Evolutionary conservation across 2,113 vertebrate species (phyloP), one percentile per base, ranked within the genome.

Genomic region (Pantherophis guttatus): DNA sequence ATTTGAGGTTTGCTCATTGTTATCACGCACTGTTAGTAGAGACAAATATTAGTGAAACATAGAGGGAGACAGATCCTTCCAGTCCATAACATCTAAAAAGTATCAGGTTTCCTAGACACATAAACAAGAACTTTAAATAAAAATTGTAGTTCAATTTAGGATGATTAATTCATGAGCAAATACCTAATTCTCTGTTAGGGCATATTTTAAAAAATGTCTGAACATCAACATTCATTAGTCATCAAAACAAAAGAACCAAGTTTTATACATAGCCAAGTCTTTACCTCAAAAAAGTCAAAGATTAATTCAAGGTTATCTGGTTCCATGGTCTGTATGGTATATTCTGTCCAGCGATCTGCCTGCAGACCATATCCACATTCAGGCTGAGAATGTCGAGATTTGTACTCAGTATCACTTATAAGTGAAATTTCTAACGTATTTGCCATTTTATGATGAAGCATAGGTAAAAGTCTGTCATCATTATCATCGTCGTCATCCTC

Each of bases 261-360:
- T 94, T n/a, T 91, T 50, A 3, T 10, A n/a, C 0, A 0, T 10
- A 58, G 53, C 4, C 8, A 94, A 89, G 8, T 19, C 92, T 95
- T 94, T 94, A 99, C 99, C 98, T 99, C 99, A 98, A 99, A 99
- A 96, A 99, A 99, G 97, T 99, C 99, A 96, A 99, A 99, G 89
- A 98, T 98, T 52, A 99, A 97, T 95, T 99, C 99, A 92, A 99
- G 96, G 97, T 99, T 99, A 96, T 99, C 98, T 10, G 99, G 99
- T 58, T 99, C 98, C 99, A 99, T 99, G 86, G 99, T 99, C 94
- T 99, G 98, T 96, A 99, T 98, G 1, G 97, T 98, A 96, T 99
- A 99, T 88, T 99, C 99, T 0, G 98, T 98, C 99, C 99, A 99
- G 1, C 97, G 96, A 23, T 98, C 97, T 21, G 98, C 97, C 95